Evolutionary conservation across 2,888 invertebrate genomes (phyloP).

Genomic region (Pachycephus smyrnensis): DNA sequence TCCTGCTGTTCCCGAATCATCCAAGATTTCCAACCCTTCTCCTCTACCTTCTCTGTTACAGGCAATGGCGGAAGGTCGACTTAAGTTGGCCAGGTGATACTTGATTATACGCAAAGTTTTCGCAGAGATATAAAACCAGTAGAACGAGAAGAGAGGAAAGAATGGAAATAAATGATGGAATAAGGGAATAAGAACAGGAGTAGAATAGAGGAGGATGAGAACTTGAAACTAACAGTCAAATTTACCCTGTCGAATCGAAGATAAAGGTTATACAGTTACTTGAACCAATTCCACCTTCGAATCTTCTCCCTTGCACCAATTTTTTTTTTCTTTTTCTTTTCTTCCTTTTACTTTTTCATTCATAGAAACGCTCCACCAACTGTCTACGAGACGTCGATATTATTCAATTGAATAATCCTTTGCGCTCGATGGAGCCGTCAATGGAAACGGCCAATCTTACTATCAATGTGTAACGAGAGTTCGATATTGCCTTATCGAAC

Average conservation of each 20-base stretch:
- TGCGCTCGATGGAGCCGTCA: conserved; percentile 23
- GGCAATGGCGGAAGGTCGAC: neutral
- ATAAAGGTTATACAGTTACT: conserved; percentile 34
- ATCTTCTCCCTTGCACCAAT: conserved; percentile 23
- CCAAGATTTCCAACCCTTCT: neutral
- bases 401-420: conserved; percentile 47
- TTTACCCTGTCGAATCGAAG: conserved; percentile 6
- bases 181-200: neutral
- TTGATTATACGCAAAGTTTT: neutral
- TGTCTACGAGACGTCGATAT: conserved; percentile 39
- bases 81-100: neutral
- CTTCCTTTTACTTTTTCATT: neutral
- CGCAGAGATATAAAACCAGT: neutral
- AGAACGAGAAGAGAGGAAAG: neutral
- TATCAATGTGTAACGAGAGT: conserved; percentile 28
- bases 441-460: conserved; percentile 20
- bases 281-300: conserved; percentile 24
- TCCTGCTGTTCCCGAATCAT: neutral
- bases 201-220: neutral
- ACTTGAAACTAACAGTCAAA: neutral
- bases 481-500: conserved; percentile 25
- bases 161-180: neutral
- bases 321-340: conserved; percentile 8
- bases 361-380: conserved; percentile 18
- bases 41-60: too few species aligned